Conservation (phyloP, 2,113 vertebrate species). For the Carassius auratus region DNA sequence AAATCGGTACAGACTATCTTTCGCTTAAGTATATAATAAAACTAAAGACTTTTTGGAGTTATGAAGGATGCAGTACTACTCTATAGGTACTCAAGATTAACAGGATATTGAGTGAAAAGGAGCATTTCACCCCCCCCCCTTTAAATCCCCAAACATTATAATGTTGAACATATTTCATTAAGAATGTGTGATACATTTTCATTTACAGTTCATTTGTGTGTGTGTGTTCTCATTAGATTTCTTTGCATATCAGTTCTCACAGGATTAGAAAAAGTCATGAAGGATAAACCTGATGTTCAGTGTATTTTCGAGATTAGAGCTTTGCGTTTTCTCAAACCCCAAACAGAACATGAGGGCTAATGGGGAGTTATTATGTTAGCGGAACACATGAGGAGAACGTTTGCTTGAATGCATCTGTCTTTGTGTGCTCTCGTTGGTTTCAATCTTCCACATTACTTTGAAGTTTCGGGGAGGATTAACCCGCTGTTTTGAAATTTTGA, state of each 20-base stretch:
- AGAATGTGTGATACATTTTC: background rate
- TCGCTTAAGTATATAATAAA: too few species aligned
- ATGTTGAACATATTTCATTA: too few species aligned
- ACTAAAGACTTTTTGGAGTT: too few species aligned
- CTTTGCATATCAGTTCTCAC: background rate
- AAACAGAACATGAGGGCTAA: background rate
- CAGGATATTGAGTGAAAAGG: too few species aligned
- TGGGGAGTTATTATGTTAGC: constrained; percentile 5
- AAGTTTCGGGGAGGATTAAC: background rate
- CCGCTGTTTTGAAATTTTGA: constrained; percentile 11
- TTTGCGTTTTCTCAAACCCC: background rate
- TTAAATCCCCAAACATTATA: too few species aligned
- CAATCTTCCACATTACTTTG: constrained; percentile 7
- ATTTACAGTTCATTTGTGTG: background rate
- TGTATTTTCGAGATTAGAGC: background rate
- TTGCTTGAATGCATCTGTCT: background rate
- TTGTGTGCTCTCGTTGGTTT: constrained; percentile 26
- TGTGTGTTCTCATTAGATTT: background rate
- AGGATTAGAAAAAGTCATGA: background rate
- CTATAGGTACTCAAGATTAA: too few species aligned
- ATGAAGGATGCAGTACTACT: too few species aligned
- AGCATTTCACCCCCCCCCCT: too few species aligned
- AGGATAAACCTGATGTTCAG: background rate
- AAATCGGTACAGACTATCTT: too few species aligned
- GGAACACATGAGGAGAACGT: background rate